Percentiles rank a stretch among this genome's conserved stretches.
Evolutionary conservation across 2,888 invertebrate species (phyloP).

Genomic region (Meteorus cinctellus): DNA sequence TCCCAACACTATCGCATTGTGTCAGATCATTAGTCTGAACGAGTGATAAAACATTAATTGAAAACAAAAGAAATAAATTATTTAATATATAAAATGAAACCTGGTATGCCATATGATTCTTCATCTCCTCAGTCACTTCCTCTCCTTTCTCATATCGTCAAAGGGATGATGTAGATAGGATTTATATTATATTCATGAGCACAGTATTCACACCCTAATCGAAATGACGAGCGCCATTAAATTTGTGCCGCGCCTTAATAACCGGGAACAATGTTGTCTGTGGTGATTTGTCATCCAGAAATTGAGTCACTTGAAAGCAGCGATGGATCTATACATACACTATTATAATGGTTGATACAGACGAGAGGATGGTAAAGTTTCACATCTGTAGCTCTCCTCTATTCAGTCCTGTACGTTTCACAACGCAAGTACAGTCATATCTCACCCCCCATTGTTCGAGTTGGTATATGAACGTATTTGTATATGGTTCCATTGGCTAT

Average conservation of each 20-base stretch:
- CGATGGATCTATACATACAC: slow-evolving; percentile 39
- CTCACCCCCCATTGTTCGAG: slow-evolving; percentile 40
- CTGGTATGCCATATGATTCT: slow-evolving; percentile 25
- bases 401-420: slow-evolving; percentile 21
- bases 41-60: slow-evolving; percentile 5
- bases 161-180: slow-evolving; percentile 30
- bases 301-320: slow-evolving; percentile 62
- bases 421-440: slow-evolving; percentile 22
- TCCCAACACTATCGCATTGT: too few relatives aligned
- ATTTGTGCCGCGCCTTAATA: slow-evolving; percentile 65
- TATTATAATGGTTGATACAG: slow-evolving; percentile 26
- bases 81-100: neutral
- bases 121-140: slow-evolving; percentile 10
- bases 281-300: slow-evolving; percentile 65
- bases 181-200: slow-evolving; percentile 58
- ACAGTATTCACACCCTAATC: slow-evolving; percentile 61
- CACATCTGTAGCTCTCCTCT: slow-evolving; percentile 33
- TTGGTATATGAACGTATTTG: slow-evolving; percentile 17
- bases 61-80: slow-evolving; percentile 9
- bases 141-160: neutral
- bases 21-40: neutral
- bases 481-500: slow-evolving; percentile 44
- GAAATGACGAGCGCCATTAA: slow-evolving; percentile 65
- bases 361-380: slow-evolving; percentile 28
- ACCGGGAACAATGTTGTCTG: slow-evolving; percentile 59